Evolutionary conservation across 2,797 vertebrate genomes (phyloP).

Genomic region (Staurois parvus): DNA sequence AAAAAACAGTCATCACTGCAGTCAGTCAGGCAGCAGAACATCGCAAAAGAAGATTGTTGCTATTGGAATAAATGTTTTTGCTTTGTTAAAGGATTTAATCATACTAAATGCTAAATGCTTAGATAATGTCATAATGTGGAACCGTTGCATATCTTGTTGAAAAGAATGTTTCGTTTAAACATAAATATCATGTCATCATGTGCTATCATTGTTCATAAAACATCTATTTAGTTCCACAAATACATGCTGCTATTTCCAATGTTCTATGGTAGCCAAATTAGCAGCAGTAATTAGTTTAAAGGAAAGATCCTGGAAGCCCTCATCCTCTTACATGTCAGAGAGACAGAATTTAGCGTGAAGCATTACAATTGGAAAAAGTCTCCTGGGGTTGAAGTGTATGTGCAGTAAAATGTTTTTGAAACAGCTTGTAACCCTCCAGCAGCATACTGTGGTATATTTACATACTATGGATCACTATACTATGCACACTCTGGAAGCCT

Average conservation of each 20-base stretch:
- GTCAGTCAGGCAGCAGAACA: slow-evolving; percentile 15
- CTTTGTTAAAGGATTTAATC: slow-evolving; percentile 41
- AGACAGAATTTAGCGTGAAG: background rate
- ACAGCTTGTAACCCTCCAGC: no score
- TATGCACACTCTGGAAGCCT: no score
- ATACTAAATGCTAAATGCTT: slow-evolving; percentile 40
- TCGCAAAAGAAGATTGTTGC: slow-evolving; percentile 51
- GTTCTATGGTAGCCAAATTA: slow-evolving; percentile 4
- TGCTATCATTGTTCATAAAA: slow-evolving; percentile 39
- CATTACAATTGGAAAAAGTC: no score
- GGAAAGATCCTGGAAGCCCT: background rate
- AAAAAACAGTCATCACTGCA: slow-evolving; percentile 55
- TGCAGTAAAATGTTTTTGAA: background rate
- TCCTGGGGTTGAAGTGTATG: background rate
- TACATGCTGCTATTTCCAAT: slow-evolving; percentile 35
- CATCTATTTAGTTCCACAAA: slow-evolving; percentile 36
- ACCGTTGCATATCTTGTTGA: slow-evolving; percentile 50
- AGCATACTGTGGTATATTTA: no score
- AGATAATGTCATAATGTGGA: background rate
- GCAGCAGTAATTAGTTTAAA: background rate
- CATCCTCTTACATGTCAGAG: background rate
- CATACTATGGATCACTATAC: no score
- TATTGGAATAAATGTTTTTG: slow-evolving; percentile 33
- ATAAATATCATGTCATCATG: slow-evolving; percentile 57
- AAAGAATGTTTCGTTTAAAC: slow-evolving; percentile 53